Evolutionary conservation across 2,113 vertebrate species (phyloP).

Genomic region (Catharus minimus): DNA sequence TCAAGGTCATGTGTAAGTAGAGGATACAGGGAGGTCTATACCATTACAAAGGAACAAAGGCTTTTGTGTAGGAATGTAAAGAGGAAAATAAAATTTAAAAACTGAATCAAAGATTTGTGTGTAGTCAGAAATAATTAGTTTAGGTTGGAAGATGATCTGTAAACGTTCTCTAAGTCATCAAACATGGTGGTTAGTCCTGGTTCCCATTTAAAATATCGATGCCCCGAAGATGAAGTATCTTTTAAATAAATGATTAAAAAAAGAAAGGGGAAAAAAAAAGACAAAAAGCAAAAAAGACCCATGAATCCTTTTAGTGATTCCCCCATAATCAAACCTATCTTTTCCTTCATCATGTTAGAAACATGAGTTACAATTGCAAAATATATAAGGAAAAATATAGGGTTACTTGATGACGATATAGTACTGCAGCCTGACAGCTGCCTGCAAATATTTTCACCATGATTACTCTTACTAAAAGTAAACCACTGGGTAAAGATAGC

Average conservation of each 20-base stretch:
- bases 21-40: constrained; percentile 20
- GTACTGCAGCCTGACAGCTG: constrained; percentile 91
- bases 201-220: constrained; percentile 12
- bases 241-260: background rate
- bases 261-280: rapidly evolving
- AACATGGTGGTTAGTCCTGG: constrained; percentile 13
- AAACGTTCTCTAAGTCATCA: constrained; percentile 23
- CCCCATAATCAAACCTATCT: constrained; percentile 32
- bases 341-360: constrained; percentile 71
- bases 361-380: constrained; percentile 87
- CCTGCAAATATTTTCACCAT: constrained; percentile 95
- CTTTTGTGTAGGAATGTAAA: constrained; percentile 77
- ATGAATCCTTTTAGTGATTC: background rate
- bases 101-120: constrained; percentile 36
- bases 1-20: constrained; percentile 31
- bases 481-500: constrained; percentile 96
- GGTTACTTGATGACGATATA: constrained; percentile 91
- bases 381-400: constrained; percentile 96
- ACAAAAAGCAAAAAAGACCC: background rate
- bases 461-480: constrained; percentile 98
- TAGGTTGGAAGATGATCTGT: constrained; percentile 48
- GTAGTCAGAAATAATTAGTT: constrained; percentile 49
- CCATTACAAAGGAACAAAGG: constrained; percentile 27
- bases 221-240: background rate
- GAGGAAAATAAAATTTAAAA: constrained; percentile 8